Percentiles rank a stretch among this genome's conserved stretches.
Conservation (phyloP, 2,113 vertebrate species). For the Hippoglossus stenolepis region DNA sequence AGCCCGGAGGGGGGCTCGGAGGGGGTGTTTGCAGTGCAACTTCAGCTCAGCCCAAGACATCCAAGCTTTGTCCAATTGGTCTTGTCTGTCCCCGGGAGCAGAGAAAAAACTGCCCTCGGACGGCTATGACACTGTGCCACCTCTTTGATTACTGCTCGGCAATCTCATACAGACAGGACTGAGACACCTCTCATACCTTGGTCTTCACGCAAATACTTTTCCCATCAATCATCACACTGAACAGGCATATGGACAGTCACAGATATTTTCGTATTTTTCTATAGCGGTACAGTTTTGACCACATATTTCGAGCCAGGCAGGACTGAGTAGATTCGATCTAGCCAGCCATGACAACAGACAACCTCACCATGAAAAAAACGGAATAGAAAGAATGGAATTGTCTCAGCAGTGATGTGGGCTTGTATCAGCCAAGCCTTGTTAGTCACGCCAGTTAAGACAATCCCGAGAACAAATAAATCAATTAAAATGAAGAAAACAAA, state of each 20-base stretch:
- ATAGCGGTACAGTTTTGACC: conserved; percentile 32
- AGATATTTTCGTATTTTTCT: conserved; percentile 21
- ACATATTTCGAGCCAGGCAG: conserved; percentile 34
- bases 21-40: conserved; percentile 45
- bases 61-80: conserved; percentile 48
- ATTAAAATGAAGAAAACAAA: conserved; percentile 53
- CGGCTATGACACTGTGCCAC: conserved; percentile 58
- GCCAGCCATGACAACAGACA: conserved; percentile 45
- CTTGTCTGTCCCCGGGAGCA: conserved; percentile 35
- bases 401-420: conserved; percentile 29
- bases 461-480: conserved; percentile 57
- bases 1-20: conserved; percentile 33
- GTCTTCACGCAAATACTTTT: conserved; percentile 63
- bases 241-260: conserved; percentile 26
- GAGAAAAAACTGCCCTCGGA: conserved; percentile 35
- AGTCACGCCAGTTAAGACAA: conserved; percentile 53
- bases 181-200: conserved; percentile 53
- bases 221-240: conserved; percentile 62
- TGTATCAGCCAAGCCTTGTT: conserved; percentile 46
- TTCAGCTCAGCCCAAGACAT: conserved; percentile 49
- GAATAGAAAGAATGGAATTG: conserved; percentile 38
- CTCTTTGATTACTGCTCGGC: conserved; percentile 67
- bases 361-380: conserved; percentile 62
- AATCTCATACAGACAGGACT: conserved; percentile 56
- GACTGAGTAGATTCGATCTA: conserved; percentile 48